Base-by-base conservation (phyloP, 2,888 invertebrate species). In the Baccha elongata region DNA sequence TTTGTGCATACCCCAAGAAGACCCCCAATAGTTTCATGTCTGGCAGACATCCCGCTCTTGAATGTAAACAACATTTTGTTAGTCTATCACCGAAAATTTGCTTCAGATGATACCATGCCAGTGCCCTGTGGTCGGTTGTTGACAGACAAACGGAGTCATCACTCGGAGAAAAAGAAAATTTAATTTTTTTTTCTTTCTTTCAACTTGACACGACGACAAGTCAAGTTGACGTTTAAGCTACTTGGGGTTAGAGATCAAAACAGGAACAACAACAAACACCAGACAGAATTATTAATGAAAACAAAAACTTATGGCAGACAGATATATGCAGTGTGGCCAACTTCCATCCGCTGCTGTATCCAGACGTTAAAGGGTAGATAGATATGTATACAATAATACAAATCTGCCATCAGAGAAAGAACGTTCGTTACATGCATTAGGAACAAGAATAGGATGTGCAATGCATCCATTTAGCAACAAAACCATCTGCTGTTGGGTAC, bases 211-310 rank as follows among this genome's bases (percentile, higher is more conserved):
- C 50, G 71, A 65, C 44, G 74, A 74, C 64, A 71, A 71, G 64
- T 81, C 75, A 71, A 81, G 69, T 81, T 75, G 80, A 81, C 75
- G 69, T 75, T 55, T 71, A 60, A 75, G 69, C 65, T 73, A 44
- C 69, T 71, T 37, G 42, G 42, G 42, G 55, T 44, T 32, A 52
- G 37, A 13, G 32, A 23, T 21, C 8, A 72, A 32, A 46, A 46
- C 21, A 50, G 29, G 8, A 42, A 80, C 35, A 69, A 81, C n/a
- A 62, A 62, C 21, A 40, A 3, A 29, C 13, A 3, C 40, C 67
- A 81, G 64, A 71, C 80, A 44, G 75, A 53, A 48, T 64, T 42
- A 60, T 64, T 53, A 81, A 71, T 60, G 53, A 67, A 71, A 75
- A 69, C 55, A 80, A 8, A 60, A 53, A 50, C 65, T 52, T 44